Percentiles rank a stretch among this genome's conserved stretches.
Conservation (phyloP, 2,888 invertebrate genomes). For the Trichacis sp. region DNA sequence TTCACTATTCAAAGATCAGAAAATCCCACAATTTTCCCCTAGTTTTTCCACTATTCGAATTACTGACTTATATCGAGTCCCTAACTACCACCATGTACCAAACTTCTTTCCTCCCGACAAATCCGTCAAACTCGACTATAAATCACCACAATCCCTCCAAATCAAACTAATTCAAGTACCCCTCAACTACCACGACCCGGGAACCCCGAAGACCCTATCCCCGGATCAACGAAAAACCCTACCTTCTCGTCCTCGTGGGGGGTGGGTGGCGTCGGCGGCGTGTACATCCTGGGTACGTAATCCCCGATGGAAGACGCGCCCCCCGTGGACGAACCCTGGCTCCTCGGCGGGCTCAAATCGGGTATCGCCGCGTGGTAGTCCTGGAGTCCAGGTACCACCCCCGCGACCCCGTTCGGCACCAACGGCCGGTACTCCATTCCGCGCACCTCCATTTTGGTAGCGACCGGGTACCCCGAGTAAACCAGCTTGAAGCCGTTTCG, state of each 20-base stretch:
- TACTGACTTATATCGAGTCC: too few species aligned
- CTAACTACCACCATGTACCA: too few species aligned
- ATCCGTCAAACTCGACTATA: too few species aligned
- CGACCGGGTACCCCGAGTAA: slow-evolving; percentile 56
- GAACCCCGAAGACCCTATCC: too few species aligned
- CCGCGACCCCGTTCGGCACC: slow-evolving; percentile 69
- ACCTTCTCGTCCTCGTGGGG: slow-evolving; percentile 68
- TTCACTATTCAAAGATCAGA: too few species aligned
- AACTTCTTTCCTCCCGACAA: too few species aligned
- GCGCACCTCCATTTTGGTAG: slow-evolving; percentile 72
- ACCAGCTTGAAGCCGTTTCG: slow-evolving; percentile 63
- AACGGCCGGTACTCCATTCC: slow-evolving; percentile 73
- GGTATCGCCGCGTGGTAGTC: slow-evolving; percentile 68
- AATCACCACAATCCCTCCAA: too few species aligned
- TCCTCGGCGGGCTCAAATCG: slow-evolving; percentile 66
- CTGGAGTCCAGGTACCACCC: slow-evolving; percentile 64
- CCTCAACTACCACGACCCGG: too few species aligned
- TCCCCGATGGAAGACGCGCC: slow-evolving; percentile 67
- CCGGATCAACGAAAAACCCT: too few species aligned
- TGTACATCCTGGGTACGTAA: slow-evolving; percentile 68
- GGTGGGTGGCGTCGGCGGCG: slow-evolving; percentile 67
- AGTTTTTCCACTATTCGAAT: too few species aligned
- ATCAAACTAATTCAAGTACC: too few species aligned
- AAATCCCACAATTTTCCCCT: too few species aligned
- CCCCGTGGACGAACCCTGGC: slow-evolving; percentile 67